Percentiles rank a stretch among this genome's conserved stretches.
Evolutionary conservation across 2,888 invertebrate genomes (phyloP).

Genomic region (Amblyjoppa proteus): DNA sequence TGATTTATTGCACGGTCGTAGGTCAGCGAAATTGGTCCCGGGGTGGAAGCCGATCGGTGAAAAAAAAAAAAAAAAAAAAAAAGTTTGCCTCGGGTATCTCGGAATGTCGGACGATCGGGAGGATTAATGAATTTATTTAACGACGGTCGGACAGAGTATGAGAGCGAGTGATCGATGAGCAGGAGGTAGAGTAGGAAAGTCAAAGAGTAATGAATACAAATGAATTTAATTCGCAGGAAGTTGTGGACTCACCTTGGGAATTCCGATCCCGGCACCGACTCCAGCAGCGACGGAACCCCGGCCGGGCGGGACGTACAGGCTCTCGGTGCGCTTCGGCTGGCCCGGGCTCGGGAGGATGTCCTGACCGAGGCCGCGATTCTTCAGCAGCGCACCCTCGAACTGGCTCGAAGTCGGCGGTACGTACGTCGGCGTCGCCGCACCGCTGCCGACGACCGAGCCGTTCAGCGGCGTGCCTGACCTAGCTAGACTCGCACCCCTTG

Average conservation of each 20-base stretch:
- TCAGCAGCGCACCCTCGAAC: constrained; percentile 93
- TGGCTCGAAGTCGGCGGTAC: constrained; percentile 86
- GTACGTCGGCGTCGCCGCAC: constrained; percentile 86
- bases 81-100: background rate
- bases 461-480: constrained; percentile 82
- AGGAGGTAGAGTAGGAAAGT: constrained; percentile 19
- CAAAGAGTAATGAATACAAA: constrained; percentile 33
- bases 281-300: constrained; percentile 83
- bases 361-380: constrained; percentile 93
- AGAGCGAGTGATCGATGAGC: background rate
- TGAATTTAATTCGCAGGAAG: constrained; percentile 8
- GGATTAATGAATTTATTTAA: background rate
- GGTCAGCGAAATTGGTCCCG: background rate
- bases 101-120: background rate
- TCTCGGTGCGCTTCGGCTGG: constrained; percentile 96
- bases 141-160: background rate
- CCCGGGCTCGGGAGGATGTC: constrained; percentile 95
- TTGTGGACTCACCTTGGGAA: constrained; percentile 78
- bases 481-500: constrained; percentile 86
- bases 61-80: background rate
- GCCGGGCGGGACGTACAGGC: constrained; percentile 91
- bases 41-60: background rate
- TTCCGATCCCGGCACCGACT: constrained; percentile 71
- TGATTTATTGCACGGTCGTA: background rate
- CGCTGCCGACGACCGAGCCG: constrained; percentile 85